phyloP scores from a whole-genome alignment of 2,888 invertebrate species.

The Trachelus iudaicus region DNA sequence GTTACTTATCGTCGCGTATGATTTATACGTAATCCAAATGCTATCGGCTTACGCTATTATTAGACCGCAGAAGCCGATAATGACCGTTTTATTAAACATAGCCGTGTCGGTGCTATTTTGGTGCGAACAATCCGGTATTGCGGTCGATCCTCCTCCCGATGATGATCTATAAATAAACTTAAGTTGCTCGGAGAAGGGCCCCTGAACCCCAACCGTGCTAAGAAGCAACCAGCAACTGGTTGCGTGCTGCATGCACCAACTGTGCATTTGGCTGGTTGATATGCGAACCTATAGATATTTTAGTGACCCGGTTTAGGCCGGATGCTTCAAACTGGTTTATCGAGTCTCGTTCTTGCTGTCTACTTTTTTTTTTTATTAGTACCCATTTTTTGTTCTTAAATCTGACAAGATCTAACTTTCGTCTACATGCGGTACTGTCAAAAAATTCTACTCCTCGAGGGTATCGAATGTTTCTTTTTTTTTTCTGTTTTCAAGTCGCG shows the following conservation, averaged over 20 bases:
- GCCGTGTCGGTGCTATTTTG: constrained; percentile 42
- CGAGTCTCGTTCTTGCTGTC: not conserved
- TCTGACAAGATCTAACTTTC: not conserved
- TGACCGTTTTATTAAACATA: not conserved
- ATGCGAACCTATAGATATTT: not conserved
- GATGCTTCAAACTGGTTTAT: not conserved
- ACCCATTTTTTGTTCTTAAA: not conserved
- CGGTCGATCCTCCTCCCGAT: constrained; percentile 47
- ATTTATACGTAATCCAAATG: not conserved
- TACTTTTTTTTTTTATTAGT: not conserved
- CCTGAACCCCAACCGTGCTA: not conserved
- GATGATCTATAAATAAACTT: constrained; percentile 45
- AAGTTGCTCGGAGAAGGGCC: not conserved
- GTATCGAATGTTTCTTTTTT: not conserved
- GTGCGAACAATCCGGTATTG: constrained; percentile 46
- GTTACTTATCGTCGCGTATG: not conserved
- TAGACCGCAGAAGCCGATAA: not conserved
- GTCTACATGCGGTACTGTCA: not conserved
- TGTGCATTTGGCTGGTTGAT: not conserved
- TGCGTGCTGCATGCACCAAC: not conserved
- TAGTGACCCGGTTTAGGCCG: not conserved
- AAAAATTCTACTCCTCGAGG: not conserved
- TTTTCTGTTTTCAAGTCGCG: not conserved
- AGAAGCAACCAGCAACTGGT: not conserved
- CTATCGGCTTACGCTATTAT: not conserved